Base-by-base conservation (phyloP, 2,113 vertebrate species). In the Neodontobutis hainanensis region DNA sequence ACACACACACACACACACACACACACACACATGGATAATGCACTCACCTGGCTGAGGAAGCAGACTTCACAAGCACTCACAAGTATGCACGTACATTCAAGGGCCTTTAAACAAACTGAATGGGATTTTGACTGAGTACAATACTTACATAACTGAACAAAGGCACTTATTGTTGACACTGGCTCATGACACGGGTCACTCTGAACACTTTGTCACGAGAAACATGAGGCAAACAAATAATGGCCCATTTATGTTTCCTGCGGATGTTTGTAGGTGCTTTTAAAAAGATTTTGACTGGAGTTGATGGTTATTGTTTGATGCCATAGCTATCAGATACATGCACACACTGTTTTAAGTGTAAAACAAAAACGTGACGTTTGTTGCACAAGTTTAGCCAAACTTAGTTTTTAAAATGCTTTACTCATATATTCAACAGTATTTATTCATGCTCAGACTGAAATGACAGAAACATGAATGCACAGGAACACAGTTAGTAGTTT, bases 31-130 rank as follows among this genome's bases (percentile, higher is more conserved):
- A 47, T 32, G 65, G 48, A 80, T 62, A 78, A 78, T 71, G 50
- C 50, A 65, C 70, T 73, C 80, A 88, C 85, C 83, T 87, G 69
- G 57, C 46, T 47, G 51, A 68, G 70, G 40, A 82, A 85, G 80
- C 63, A 76, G 48, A 73, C 59, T 27, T 27, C 19, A 27, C 19
- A 27, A 27, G 0, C 58, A 46, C 53, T 75, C 61, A 68, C 61
- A 72, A 61, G 34, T 47, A 73, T 61, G 40, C 70, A 63, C 15
- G 45, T 60, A 45, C 56, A 64, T 73, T 77, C 42, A 51, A 78
- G 61, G 15, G 55, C 32, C 77, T 52, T 62, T 64, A 62, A 11
- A 34, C 42, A 50, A 40, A 48, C 47, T 73, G 57, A 74, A 42
- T 52, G 59, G 27, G 51, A 35, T 72, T 71, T 57, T 5, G 8